Evolutionary conservation across 2,888 invertebrate genomes (phyloP), one percentile per base, ranked within the genome.

Genomic region (Andrena praecox): DNA sequence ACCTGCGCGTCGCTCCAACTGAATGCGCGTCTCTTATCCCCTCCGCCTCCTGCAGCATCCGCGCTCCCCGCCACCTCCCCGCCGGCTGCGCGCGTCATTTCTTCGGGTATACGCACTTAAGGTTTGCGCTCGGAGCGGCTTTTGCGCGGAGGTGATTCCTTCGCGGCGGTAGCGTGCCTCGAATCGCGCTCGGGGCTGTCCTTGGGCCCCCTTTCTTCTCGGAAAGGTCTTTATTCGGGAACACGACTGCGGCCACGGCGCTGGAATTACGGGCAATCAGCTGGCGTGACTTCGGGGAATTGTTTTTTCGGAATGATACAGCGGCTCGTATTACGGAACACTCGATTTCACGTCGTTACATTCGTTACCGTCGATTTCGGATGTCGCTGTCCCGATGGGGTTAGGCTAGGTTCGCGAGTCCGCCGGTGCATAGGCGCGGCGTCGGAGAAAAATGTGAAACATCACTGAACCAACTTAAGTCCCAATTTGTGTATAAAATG

Each of bases 141-240:
- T 76, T 72, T 74, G 56, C 59, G 20, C 74, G 72, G 8, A 16
- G 50, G 60, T 52, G 52, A 52, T 20, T 50, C 27, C 68, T 59
- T 62, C 75, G 24, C 35, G 62, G 48, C 69, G 50, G 66, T 50
- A 69, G 54, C 56, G 56, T 24, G 56, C 62, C 69, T 80, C 75
- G 84, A 75, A 72, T 80, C 77, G 71, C 63, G 52, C 54, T 74
- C 67, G 66, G 59, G 63, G 60, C 67, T 79, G 83, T 82, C 83
- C 83, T 84, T 83, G 84, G 75, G 27, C 71, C 83, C 56, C 24
- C 56, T 78, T 84, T 79, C 84, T 84, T 83, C 84, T 83, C 71
- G 69, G 84, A 83, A 84, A 79, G 79, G 54, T 68, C 79, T 76
- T 79, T 69, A 84, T 83, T 83, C 72, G 84, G 72, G 68, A 75